Evolutionary conservation across 2,113 vertebrate species (phyloP).

Genomic region (Rhegmatorhina hoffmannsi): DNA sequence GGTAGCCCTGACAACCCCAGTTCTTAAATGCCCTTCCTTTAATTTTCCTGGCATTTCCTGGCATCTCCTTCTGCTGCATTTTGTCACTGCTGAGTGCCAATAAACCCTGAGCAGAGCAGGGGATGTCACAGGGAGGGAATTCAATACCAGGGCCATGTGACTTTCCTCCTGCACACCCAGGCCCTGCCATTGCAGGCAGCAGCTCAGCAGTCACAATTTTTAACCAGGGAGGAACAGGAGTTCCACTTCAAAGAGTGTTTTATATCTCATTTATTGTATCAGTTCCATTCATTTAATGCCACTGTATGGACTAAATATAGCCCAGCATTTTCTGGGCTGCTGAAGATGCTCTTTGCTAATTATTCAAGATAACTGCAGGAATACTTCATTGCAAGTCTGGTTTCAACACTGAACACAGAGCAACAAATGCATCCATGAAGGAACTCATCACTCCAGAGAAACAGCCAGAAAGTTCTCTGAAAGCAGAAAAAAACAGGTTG

Average conservation of each 20-base stretch:
- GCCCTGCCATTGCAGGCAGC: background rate
- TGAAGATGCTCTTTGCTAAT: background rate
- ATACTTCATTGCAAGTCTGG: background rate
- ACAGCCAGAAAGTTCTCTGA: background rate
- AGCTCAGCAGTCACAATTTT: background rate
- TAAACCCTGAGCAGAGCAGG: background rate
- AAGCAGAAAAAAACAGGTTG: background rate
- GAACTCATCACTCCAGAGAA: background rate
- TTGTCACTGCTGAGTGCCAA: background rate
- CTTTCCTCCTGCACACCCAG: background rate
- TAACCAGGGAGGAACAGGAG: background rate
- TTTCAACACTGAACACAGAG: background rate
- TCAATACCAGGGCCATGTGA: conserved; percentile 30
- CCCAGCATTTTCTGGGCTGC: background rate
- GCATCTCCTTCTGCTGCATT: background rate
- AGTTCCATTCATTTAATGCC: background rate
- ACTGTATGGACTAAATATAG: background rate
- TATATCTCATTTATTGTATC: background rate
- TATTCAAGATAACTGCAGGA: background rate
- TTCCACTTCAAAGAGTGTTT: background rate
- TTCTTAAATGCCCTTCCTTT: background rate
- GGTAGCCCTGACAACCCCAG: background rate
- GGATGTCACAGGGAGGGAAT: background rate
- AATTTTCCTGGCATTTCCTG: background rate
- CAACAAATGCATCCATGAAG: background rate